phyloP scores from a whole-genome alignment of 2,888 invertebrate species.

The Hedychridium roseum region DNA sequence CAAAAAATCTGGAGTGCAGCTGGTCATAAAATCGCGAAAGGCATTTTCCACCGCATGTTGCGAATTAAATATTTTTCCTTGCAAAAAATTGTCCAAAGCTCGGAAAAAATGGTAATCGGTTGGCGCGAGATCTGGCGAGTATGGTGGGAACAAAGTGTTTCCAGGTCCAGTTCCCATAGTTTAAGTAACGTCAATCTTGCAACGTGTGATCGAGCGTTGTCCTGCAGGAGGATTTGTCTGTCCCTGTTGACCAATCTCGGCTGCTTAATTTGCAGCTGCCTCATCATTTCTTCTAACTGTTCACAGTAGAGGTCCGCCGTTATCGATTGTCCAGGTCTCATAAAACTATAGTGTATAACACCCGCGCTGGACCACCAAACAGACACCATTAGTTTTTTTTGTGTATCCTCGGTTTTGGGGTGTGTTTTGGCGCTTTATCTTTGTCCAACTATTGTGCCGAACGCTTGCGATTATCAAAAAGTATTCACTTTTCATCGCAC shows the following conservation, averaged over 20 bases:
- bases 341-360: slow-evolving; percentile 1
- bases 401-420: slow-evolving; percentile 1
- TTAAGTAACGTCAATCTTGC: slow-evolving; percentile 3
- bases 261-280: slow-evolving; percentile 3
- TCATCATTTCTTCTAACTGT: slow-evolving; percentile 6
- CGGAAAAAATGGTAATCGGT: slow-evolving; percentile 7
- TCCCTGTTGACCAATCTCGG: slow-evolving; percentile 6
- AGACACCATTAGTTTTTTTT: slow-evolving; percentile 3
- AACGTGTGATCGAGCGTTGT: slow-evolving; percentile 4
- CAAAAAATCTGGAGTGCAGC: too few relatives aligned
- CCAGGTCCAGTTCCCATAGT: slow-evolving; percentile 9
- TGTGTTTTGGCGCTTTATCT: slow-evolving; percentile 10
- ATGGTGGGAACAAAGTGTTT: slow-evolving; percentile 10
- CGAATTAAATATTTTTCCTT: slow-evolving; percentile 9
- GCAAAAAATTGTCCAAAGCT: slow-evolving; percentile 4
- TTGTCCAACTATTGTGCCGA: slow-evolving; percentile 14
- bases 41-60: too few relatives aligned
- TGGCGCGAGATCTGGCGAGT: slow-evolving; percentile 4
- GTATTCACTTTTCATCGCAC: slow-evolving; percentile 15
- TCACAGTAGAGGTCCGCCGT: slow-evolving; percentile 5
- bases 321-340: slow-evolving; percentile 8
- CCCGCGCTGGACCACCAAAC: slow-evolving; percentile 1
- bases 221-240: slow-evolving; percentile 4
- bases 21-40: slow-evolving; percentile 6
- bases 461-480: slow-evolving; percentile 13